phyloP scores from a whole-genome alignment of 2,888 invertebrate genomes.

The Oligia strigilis region DNA sequence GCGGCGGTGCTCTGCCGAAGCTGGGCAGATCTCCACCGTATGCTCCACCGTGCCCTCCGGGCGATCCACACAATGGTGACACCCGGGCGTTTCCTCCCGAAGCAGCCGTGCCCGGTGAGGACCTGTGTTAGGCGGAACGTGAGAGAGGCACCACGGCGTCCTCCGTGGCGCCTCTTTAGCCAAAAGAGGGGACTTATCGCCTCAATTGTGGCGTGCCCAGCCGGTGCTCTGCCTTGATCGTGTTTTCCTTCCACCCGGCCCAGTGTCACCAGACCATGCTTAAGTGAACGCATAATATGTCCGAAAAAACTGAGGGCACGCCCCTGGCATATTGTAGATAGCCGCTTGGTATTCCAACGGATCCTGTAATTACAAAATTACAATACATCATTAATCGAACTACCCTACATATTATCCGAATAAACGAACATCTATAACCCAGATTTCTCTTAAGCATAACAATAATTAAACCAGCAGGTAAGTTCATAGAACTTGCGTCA shows the following conservation, averaged over 20 bases:
- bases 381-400: constrained; percentile 29
- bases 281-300: neutral
- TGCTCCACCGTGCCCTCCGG: no score
- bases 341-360: neutral
- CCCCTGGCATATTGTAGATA: neutral
- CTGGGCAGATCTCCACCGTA: no score
- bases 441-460: constrained; percentile 42
- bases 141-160: no score
- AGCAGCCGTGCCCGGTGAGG: no score
- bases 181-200: no score
- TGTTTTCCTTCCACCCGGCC: neutral
- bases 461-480: constrained; percentile 64
- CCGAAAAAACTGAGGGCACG: neutral
- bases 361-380: neutral
- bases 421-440: constrained; percentile 37
- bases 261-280: neutral
- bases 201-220: no score
- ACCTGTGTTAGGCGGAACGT: no score
- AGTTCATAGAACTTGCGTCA: constrained; percentile 71
- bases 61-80: no score
- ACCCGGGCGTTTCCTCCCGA: no score
- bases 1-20: no score
- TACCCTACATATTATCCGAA: constrained; percentile 18
- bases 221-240: neutral
- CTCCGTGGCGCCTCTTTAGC: no score